Evolutionary conservation across 2,888 invertebrate species (phyloP).

Genomic region (Eupithecia abbreviata): DNA sequence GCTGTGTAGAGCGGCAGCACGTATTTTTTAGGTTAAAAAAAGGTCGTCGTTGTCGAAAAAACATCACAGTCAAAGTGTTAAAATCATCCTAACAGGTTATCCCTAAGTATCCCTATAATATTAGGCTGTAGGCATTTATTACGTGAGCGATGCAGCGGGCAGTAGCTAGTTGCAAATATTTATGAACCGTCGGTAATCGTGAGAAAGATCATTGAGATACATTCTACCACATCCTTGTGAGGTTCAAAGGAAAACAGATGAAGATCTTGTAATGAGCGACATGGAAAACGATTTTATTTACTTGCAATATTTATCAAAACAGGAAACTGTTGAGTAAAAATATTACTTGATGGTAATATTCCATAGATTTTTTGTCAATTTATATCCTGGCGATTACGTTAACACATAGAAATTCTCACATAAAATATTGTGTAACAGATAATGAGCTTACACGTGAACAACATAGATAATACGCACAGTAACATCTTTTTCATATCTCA

Average conservation of each 20-base stretch:
- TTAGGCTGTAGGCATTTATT: background rate
- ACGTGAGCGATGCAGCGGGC: too few relatives aligned
- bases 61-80: too few relatives aligned
- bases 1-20: too few relatives aligned
- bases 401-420: background rate
- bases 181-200: background rate
- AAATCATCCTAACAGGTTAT: too few relatives aligned
- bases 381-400: background rate
- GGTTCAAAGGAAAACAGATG: background rate
- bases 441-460: background rate
- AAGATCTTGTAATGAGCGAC: background rate
- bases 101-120: too few relatives aligned
- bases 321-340: background rate
- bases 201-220: background rate
- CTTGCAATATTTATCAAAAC: background rate
- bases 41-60: too few relatives aligned
- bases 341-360: background rate
- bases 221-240: conserved; percentile 7
- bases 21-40: too few relatives aligned
- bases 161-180: too few relatives aligned
- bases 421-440: background rate
- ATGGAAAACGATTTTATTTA: background rate
- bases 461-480: background rate
- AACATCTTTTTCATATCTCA: background rate
- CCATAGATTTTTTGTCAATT: too few relatives aligned